A percentile compares a stretch with the other conserved stretches of the same genome.
Evolutionary conservation across 2,888 invertebrate genomes (phyloP).

Genomic region (Drosophila seclusa): DNA sequence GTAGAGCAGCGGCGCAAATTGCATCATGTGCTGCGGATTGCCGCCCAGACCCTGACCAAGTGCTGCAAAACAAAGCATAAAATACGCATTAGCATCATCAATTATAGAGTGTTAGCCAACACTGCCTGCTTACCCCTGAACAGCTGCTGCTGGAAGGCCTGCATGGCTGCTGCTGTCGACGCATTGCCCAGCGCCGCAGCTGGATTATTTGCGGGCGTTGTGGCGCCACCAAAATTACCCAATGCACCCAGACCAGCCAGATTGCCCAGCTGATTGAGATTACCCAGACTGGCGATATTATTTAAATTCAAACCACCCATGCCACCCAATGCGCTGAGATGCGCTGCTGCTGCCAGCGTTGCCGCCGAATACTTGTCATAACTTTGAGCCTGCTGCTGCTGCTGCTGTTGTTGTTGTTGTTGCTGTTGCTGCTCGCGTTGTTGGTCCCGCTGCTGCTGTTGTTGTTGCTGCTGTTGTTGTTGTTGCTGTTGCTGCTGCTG

Average conservation of each 20-base stretch:
- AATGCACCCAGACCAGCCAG: conserved; percentile 81
- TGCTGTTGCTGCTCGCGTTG: conserved; percentile 80
- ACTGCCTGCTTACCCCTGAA: conserved; percentile 88
- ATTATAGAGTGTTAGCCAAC: background rate
- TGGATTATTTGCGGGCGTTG: conserved; percentile 81
- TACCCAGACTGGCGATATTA: conserved; percentile 81
- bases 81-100: background rate
- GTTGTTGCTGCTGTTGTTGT: conserved; percentile 80
- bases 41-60: conserved; percentile 83
- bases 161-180: conserved; percentile 89
- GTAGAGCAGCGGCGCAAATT: conserved; percentile 94
- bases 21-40: conserved; percentile 93
- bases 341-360: conserved; percentile 86
- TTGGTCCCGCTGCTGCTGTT: conserved; percentile 67
- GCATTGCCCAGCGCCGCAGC: conserved; percentile 86
- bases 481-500: conserved; percentile 73
- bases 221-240: conserved; percentile 81
- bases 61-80: conserved; percentile 61
- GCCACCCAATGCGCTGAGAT: conserved; percentile 83
- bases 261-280: conserved; percentile 82
- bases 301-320: conserved; percentile 83
- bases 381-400: conserved; percentile 80
- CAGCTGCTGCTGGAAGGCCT: conserved; percentile 93
- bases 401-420: conserved; percentile 73
- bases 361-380: conserved; percentile 85